A percentile compares a stretch with the other conserved stretches of the same genome.
phyloP scores from a whole-genome alignment of 2,797 vertebrate genomes.

The Falco rusticolus region DNA sequence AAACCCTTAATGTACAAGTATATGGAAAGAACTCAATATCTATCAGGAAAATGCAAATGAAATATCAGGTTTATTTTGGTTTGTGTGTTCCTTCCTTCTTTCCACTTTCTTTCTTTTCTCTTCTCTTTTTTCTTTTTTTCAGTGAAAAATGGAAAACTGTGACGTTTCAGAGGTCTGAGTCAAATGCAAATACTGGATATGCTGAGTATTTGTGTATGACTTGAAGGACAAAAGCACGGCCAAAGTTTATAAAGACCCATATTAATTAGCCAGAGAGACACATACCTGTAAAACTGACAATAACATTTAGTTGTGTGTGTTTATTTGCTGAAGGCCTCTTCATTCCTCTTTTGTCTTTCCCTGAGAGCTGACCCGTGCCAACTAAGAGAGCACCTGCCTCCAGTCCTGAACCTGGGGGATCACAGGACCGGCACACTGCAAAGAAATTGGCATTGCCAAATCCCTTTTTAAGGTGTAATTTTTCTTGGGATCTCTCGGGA shows the following conservation, averaged over 20 bases:
- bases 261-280: background rate
- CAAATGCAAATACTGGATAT: background rate
- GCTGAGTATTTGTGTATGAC: background rate
- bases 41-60: slow-evolving; percentile 64
- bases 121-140: background rate
- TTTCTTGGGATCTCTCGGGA: background rate
- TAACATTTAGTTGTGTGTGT: background rate
- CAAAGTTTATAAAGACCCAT: background rate
- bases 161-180: background rate
- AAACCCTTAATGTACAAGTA: slow-evolving; percentile 73
- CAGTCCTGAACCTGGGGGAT: background rate
- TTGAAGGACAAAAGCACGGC: background rate
- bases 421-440: background rate
- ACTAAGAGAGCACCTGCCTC: background rate
- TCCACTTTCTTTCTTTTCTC: background rate
- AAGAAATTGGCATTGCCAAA: background rate
- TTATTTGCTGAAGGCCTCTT: background rate
- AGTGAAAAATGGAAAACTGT: slow-evolving; percentile 8
- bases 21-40: slow-evolving; percentile 67
- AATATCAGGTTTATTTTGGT: slow-evolving; percentile 65
- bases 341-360: background rate
- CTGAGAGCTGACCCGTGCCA: accelerated
- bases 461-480: background rate
- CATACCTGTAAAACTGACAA: background rate
- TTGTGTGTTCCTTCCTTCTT: background rate